Percentiles rank a stretch among this genome's conserved stretches.
These are phyloP conservation scores for Helobdella robusta DNA, from an alignment of 2,888 invertebrate species.

Conservation along the genomic window DNA sequence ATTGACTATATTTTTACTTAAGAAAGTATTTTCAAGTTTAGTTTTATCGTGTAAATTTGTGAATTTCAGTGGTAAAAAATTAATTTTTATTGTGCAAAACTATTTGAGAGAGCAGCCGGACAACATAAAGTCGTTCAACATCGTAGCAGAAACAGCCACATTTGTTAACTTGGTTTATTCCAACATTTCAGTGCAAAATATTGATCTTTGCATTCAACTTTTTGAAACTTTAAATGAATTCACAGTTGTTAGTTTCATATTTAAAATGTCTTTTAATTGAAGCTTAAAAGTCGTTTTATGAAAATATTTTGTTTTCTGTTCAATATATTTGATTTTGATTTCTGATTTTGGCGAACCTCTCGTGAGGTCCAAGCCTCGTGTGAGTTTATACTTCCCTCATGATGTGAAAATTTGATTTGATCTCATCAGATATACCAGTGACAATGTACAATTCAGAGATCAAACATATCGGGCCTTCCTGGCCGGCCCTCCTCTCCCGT, in stretches of 20 bases:
- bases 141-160: constrained; percentile 48
- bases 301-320: too few species aligned
- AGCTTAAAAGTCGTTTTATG: too few species aligned
- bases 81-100: constrained; percentile 40
- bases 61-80: too few species aligned
- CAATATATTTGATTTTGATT: too few species aligned
- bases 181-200: constrained; percentile 46
- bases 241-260: constrained; percentile 43
- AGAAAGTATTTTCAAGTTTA: too few species aligned
- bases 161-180: constrained; percentile 49
- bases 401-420: constrained; percentile 54
- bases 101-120: constrained; percentile 50
- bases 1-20: too few species aligned
- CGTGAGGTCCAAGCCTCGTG: constrained; percentile 64
- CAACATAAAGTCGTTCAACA: constrained; percentile 50
- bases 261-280: neutral
- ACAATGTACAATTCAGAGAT: constrained; percentile 75
- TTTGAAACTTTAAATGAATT: constrained; percentile 49
- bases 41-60: too few species aligned
- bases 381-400: constrained; percentile 64
- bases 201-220: constrained; percentile 47
- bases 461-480: constrained; percentile 59
- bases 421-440: constrained; percentile 56
- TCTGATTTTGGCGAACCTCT: too few species aligned
- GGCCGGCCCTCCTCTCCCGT: constrained; percentile 62